phyloP scores from a whole-genome alignment of 2,797 vertebrate species.

The Peromyscus melanophrys region DNA sequence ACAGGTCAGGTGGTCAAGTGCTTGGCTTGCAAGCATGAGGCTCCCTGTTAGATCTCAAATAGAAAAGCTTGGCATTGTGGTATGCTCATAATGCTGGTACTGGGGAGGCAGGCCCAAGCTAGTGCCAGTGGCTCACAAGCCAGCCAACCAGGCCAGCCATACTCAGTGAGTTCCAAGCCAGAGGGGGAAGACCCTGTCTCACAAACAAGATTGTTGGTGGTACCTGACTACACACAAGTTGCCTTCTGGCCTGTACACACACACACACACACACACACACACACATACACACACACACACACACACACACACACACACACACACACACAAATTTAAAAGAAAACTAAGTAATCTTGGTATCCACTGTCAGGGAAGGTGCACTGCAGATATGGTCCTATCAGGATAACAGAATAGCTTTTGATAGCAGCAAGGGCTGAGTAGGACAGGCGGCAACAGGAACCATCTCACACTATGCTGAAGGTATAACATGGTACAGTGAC shows the following conservation, averaged over 20 bases:
- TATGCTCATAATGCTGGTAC: too few relatives aligned
- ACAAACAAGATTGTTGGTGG: background rate
- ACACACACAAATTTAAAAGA: background rate
- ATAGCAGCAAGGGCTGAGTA: background rate
- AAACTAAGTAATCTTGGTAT: background rate
- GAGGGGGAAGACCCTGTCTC: background rate
- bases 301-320: background rate
- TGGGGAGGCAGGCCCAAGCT: too few relatives aligned
- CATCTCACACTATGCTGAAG: background rate
- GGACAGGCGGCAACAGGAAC: background rate
- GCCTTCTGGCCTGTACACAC: background rate
- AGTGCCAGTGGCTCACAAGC: background rate
- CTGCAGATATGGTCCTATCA: background rate
- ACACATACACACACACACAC: background rate
- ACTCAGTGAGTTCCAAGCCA: background rate
- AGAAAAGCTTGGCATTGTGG: background rate
- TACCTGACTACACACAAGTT: background rate
- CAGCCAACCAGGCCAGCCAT: background rate
- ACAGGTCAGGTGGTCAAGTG: background rate
- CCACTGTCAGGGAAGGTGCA: background rate
- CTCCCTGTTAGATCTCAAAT: background rate
- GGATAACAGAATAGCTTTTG: background rate
- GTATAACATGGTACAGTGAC: background rate
- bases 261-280: background rate
- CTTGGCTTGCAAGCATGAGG: background rate